A percentile compares a stretch with the other conserved stretches of the same genome.
Conservation (phyloP, 2,113 vertebrate species). For the Cottus gobio region DNA sequence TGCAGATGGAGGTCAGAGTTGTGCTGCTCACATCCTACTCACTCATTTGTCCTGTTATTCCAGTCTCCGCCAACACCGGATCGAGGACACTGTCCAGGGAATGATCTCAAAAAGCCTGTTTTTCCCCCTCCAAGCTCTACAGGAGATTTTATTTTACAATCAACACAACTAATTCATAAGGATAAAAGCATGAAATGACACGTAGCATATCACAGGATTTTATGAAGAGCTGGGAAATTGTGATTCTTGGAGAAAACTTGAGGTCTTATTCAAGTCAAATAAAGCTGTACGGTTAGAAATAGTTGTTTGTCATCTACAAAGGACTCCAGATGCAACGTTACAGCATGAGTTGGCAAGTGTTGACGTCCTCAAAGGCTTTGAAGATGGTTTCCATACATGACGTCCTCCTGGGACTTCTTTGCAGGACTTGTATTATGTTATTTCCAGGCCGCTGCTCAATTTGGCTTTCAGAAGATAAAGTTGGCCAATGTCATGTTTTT, state of each 20-base stretch:
- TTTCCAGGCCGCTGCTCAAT: constrained; percentile 49
- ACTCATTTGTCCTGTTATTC: constrained; percentile 65
- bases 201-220: background rate
- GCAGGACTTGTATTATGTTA: constrained; percentile 28
- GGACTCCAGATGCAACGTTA: constrained; percentile 34
- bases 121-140: background rate
- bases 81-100: constrained; percentile 30
- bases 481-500: constrained; percentile 60
- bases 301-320: constrained; percentile 27
- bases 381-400: constrained; percentile 30
- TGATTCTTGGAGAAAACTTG: background rate
- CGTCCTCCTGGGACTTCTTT: constrained; percentile 20
- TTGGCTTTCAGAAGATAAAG: constrained; percentile 18
- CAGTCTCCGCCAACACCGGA: constrained; percentile 45
- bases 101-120: constrained; percentile 11
- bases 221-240: constrained; percentile 16
- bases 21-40: constrained; percentile 64
- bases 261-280: constrained; percentile 18
- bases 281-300: constrained; percentile 45
- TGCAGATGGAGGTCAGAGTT: constrained; percentile 72
- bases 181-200: constrained; percentile 24
- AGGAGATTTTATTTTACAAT: constrained; percentile 2
- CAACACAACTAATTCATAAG: constrained; percentile 2
- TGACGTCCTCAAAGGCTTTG: constrained; percentile 31
- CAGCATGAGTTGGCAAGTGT: constrained; percentile 27